phyloP scores from a whole-genome alignment of 2,113 vertebrate species.

The Archocentrus centrarchus region DNA sequence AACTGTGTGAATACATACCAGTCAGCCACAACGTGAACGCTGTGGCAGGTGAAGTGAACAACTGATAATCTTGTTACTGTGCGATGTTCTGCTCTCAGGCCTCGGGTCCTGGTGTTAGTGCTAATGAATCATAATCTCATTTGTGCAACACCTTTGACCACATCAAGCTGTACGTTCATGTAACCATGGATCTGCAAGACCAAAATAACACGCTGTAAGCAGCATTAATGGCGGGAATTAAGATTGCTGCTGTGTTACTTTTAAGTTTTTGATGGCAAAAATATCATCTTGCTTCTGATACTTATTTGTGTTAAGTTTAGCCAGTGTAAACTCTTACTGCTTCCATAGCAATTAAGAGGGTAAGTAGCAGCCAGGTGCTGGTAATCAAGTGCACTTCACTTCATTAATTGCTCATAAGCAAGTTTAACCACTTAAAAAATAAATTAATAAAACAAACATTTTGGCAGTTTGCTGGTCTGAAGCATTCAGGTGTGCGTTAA shows the following conservation, averaged over 20 bases:
- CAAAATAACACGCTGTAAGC: background rate
- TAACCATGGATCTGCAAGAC: fast-evolving
- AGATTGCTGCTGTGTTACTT: background rate
- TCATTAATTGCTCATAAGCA: too few species aligned
- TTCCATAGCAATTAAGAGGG: too few species aligned
- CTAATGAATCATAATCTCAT: background rate
- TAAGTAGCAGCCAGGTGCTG: too few species aligned
- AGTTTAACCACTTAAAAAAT: too few species aligned
- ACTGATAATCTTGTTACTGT: background rate
- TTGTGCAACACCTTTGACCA: background rate
- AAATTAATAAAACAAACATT: too few species aligned
- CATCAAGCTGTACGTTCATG: background rate
- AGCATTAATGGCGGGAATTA: background rate
- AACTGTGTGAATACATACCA: background rate
- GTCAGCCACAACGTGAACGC: background rate
- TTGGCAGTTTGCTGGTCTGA: too few species aligned
- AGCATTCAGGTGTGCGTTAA: background rate
- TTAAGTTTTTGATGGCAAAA: background rate
- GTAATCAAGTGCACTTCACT: background rate
- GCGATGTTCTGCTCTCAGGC: background rate
- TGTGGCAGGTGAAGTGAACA: background rate
- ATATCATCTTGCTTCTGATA: too few species aligned
- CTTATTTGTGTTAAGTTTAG: too few species aligned
- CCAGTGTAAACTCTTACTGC: too few species aligned
- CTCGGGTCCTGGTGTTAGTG: too few species aligned